Evolutionary conservation across 2,797 vertebrate genomes (phyloP), one percentile per base, ranked within the genome.

Genomic region (Takifugu ocellatus): DNA sequence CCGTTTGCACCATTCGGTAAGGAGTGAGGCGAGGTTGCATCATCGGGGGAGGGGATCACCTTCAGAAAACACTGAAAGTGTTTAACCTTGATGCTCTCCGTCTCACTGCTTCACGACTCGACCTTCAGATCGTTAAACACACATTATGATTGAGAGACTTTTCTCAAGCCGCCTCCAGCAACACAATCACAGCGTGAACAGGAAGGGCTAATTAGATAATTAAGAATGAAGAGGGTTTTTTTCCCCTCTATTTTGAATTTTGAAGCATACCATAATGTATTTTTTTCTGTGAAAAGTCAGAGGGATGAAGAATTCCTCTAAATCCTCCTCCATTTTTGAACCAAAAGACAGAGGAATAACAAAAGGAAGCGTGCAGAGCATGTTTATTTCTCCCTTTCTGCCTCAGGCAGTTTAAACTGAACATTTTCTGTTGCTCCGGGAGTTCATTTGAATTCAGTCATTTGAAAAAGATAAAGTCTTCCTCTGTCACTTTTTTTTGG

Each of bases 391-490:
- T 74, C 63, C 51, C 44, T 58, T 50, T 66, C 51, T 27, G 73
- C 84, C 78, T 59, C 65, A 25, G 78, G 82, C 83, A n/a, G 12
- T 79, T 84, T 63, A 69, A 75, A 79, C 81, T 66, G 57, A 84
- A 82, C 81, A 72, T 83, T 83, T 81, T 78, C 67, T 66, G 70
- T 71, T 72, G 70, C 75, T 27, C 67, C 56, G 63, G 0, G 68
- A 79, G 67, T 82, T 84, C 83, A 84, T 87, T 86, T 77, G 76
- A 85, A 85, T 84, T 78, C 84, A 79, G 72, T 79, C 82, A 84
- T 82, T 87, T 82, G 74, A 84, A 75, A 51, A 74, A 82, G 81
- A 84, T 83, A 85, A 85, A 81, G 74, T 75, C 76, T 80, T 77
- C 73, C 62, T 68, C 62, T 59, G 54, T 63, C 62, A 66, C 71